phyloP scores from a whole-genome alignment of 2,113 vertebrate species.

The Microcebus jonahi region DNA sequence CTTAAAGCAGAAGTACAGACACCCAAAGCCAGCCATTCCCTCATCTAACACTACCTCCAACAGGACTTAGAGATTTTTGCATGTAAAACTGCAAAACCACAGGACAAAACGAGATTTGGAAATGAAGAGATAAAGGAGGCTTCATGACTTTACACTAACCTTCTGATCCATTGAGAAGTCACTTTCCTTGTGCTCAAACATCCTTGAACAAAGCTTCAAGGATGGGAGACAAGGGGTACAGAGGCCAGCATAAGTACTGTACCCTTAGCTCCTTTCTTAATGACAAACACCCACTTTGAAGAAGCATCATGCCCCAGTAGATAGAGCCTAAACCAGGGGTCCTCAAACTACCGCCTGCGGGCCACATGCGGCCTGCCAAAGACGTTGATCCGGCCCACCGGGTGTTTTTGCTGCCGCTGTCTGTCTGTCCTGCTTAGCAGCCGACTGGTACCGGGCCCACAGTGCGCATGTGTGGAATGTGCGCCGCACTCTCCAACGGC shows the following conservation, averaged over 20 bases:
- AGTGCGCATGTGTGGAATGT: no score
- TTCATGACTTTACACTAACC: not conserved
- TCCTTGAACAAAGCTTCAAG: not conserved
- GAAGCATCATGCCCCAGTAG: not conserved
- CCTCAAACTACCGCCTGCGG: no score
- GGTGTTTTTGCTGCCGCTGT: no score
- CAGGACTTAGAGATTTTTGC: not conserved
- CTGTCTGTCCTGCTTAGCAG: no score
- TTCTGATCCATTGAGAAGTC: not conserved
- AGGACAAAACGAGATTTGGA: not conserved
- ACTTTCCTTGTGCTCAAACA: not conserved
- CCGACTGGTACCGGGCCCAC: no score
- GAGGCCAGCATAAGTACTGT: not conserved
- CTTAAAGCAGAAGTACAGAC: not conserved
- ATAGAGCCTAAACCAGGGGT: not conserved
- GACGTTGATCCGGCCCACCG: no score
- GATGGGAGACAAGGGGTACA: not conserved
- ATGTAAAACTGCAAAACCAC: not conserved
- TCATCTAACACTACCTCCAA: not conserved
- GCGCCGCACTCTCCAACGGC: no score
- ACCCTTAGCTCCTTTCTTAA: not conserved
- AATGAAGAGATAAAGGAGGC: not conserved
- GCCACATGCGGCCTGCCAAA: no score
- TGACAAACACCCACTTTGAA: not conserved
- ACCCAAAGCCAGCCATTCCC: not conserved